Conservation (phyloP, 1,140 invertebrate species). For the Matsumurasca onukii region DNA sequence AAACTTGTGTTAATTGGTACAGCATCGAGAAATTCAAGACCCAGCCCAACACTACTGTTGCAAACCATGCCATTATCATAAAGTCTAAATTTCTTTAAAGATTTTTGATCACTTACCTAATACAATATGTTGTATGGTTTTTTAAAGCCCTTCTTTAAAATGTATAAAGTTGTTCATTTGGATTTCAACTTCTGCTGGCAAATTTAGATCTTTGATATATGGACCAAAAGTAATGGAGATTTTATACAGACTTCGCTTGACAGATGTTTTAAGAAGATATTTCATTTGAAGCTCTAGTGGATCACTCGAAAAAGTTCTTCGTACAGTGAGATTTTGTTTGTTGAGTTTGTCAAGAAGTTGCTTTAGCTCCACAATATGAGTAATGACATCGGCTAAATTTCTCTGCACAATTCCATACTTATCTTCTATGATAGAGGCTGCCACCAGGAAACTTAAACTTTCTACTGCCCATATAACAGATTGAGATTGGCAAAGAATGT, state of each 20-base stretch:
- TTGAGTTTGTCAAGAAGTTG: constrained; percentile 67
- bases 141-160: constrained; percentile 38
- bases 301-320: constrained; percentile 59
- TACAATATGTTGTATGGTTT: no score
- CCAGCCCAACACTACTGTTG: no score
- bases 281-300: constrained; percentile 60
- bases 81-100: no score
- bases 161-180: constrained; percentile 35
- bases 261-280: constrained; percentile 58
- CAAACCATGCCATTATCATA: no score
- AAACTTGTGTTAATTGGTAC: no score
- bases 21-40: no score
- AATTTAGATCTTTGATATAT: constrained; percentile 64
- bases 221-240: constrained; percentile 66
- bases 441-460: constrained; percentile 64
- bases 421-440: constrained; percentile 70
- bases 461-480: constrained; percentile 68
- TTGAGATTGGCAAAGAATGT: constrained; percentile 52
- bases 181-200: constrained; percentile 44
- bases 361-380: constrained; percentile 63
- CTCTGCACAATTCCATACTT: constrained; percentile 77
- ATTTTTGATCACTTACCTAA: no score
- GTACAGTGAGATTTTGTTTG: constrained; percentile 61
- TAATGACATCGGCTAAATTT: constrained; percentile 68
- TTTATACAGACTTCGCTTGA: constrained; percentile 73